phyloP scores from a whole-genome alignment of 2,113 vertebrate species.

The Nyctibius bracteatus region DNA sequence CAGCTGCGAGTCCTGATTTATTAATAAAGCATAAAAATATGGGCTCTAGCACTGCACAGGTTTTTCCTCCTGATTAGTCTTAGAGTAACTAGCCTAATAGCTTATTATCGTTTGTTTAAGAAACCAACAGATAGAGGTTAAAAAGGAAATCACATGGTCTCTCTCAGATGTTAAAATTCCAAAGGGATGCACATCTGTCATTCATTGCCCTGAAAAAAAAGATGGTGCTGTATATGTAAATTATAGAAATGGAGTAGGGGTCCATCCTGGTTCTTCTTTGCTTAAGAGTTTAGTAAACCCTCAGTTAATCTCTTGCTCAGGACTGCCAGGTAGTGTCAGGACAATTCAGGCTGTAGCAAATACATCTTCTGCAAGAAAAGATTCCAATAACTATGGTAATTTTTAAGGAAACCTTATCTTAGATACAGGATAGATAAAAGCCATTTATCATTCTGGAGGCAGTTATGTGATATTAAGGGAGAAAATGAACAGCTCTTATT shows the following conservation, averaged over 20 bases:
- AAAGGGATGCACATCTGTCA: neutral
- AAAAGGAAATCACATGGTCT: neutral
- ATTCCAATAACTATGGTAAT: conserved; percentile 41
- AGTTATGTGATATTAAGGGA: neutral
- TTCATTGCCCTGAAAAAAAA: neutral
- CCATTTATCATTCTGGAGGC: conserved; percentile 15
- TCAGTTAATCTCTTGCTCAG: neutral
- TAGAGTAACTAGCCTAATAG: neutral
- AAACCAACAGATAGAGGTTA: neutral
- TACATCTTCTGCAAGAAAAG: neutral
- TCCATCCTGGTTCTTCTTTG: neutral
- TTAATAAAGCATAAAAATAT: neutral
- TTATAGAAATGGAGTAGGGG: neutral
- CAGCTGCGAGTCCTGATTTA: neutral
- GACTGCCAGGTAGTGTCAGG: neutral
- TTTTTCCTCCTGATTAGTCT: neutral
- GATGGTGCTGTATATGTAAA: neutral
- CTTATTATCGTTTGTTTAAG: neutral
- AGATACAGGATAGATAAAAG: conserved; percentile 13
- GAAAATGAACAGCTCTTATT: neutral
- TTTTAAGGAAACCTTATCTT: conserved; percentile 19
- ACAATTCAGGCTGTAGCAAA: neutral
- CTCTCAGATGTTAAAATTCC: neutral
- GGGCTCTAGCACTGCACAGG: neutral
- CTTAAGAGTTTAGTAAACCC: neutral